Evolutionary conservation across 1,140 invertebrate genomes (phyloP), one percentile per base, ranked within the genome.

Genomic region (Drosophila tropicalis): DNA sequence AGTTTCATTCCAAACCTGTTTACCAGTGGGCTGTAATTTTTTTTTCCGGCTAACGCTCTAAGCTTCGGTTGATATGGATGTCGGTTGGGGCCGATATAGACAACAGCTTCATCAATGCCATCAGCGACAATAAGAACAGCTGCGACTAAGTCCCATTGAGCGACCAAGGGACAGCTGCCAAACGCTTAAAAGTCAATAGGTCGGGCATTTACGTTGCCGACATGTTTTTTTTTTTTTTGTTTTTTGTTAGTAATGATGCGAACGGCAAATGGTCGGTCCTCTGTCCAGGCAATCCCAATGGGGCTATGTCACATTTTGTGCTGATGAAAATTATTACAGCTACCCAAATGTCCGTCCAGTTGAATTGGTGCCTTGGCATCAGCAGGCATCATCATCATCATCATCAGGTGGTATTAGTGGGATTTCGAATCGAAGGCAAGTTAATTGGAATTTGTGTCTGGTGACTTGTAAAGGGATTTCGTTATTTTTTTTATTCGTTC

Each of bases 401-500:
- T 65, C 54, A 56, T 55, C 63, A 65, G 34, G 51, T 65, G 63
- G 54, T 22, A 56, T 56, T 55, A 65, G 51, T 56, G 63, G 32
- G 47, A 56, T 65, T 65, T 65, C 2, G 34, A 65, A 34, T 65
- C 54, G 63, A 65, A 65, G 32, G 56, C 36, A 65, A 65, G 63
- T 65, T 56, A 65, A 65, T 65, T 65, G 51, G 44, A 65, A 65
- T 65, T 55, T 65, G 63, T 41, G 32, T 55, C 22, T 34, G 44
- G 22, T 51, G 32, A 9, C 25, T 13, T 32, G 9, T 12, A 9
- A 36, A 39, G 12, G 29, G 29, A 17, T 29, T 13, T 22, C 1
- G 9, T 19, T 47, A 6, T n/a, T 29, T 56, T 32, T 55, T 17
- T 55, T 55, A n/a, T 19, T 56, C 32, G 6, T n/a, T 6, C 17